These are phyloP conservation scores for Tupaia chinensis DNA, from an alignment of 2,113 vertebrate genomes.

Conservation along the genomic window DNA sequence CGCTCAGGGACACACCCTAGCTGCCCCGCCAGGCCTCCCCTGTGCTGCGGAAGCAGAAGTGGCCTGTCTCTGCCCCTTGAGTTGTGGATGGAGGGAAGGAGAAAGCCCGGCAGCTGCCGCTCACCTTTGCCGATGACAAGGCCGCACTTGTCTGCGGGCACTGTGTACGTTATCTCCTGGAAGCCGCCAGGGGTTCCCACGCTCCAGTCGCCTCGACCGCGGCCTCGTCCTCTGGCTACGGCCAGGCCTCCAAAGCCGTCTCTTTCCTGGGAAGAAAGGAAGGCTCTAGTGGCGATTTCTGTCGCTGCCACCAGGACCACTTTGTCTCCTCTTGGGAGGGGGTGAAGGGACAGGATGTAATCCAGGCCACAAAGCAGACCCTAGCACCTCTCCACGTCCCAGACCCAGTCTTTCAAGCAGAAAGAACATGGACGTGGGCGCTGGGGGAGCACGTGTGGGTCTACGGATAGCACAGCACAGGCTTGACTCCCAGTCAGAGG, in stretches of 20 bases:
- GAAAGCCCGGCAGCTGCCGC: neutral
- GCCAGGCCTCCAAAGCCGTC: constrained; percentile 94
- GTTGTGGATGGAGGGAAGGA: fast-evolving
- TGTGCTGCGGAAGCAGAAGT: fast-evolving
- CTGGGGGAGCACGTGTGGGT: too few relatives aligned
- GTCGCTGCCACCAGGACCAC: neutral
- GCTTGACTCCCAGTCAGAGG: neutral
- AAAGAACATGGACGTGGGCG: neutral
- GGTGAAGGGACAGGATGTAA: constrained; percentile 47
- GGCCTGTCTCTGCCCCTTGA: neutral
- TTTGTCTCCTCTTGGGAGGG: constrained; percentile 7
- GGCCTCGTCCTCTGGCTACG: constrained; percentile 88
- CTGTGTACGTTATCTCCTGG: constrained; percentile 97
- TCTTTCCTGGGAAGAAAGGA: constrained; percentile 90
- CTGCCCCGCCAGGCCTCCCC: too few relatives aligned
- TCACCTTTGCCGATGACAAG: constrained; percentile 99
- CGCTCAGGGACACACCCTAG: too few relatives aligned
- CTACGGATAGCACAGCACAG: too few relatives aligned
- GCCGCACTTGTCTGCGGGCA: constrained; percentile 98
- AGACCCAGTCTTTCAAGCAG: constrained; percentile 51
- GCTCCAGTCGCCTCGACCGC: constrained; percentile 94
- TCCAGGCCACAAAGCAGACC: neutral
- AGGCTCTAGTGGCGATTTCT: neutral
- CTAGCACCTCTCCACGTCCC: neutral
- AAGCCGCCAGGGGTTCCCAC: constrained; percentile 91